Percentiles rank a stretch among this genome's conserved stretches.
phyloP scores from a whole-genome alignment of 2,113 vertebrate species.

The Pogona vitticeps region DNA sequence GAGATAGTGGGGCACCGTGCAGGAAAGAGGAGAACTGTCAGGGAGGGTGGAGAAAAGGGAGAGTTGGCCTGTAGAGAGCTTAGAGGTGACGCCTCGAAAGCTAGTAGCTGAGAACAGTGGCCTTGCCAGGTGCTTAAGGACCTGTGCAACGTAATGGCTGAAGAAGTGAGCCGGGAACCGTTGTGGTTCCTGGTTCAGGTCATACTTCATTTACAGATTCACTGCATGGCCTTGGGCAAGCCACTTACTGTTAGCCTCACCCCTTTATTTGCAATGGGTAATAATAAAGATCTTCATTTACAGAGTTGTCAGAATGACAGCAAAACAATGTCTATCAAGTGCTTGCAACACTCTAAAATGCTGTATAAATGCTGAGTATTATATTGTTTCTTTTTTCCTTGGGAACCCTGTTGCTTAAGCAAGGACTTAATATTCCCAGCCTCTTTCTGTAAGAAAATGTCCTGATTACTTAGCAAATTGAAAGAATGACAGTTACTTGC shows the following conservation, averaged over 20 bases:
- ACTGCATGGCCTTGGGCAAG: neutral
- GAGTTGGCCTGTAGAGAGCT: no score
- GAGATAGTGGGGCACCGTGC: neutral
- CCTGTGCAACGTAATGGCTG: neutral
- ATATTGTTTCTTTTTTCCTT: neutral
- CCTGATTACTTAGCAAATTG: neutral
- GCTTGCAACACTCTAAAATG: neutral
- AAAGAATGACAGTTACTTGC: neutral
- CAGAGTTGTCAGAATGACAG: neutral
- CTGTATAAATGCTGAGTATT: neutral
- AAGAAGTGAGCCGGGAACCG: neutral
- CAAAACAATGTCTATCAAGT: neutral
- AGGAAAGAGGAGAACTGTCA: neutral
- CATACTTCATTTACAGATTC: neutral
- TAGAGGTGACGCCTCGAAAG: neutral
- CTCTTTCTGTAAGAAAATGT: neutral
- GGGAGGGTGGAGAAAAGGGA: neutral
- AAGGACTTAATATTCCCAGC: neutral
- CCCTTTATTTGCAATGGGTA: neutral
- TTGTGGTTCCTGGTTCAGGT: neutral
- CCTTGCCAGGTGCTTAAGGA: neutral
- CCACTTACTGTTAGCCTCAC: neutral
- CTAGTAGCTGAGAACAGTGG: no score
- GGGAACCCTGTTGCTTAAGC: neutral
- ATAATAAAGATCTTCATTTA: neutral